Evolutionary conservation across 2,888 invertebrate species (phyloP).

Genomic region (Scaptomyza parva): DNA sequence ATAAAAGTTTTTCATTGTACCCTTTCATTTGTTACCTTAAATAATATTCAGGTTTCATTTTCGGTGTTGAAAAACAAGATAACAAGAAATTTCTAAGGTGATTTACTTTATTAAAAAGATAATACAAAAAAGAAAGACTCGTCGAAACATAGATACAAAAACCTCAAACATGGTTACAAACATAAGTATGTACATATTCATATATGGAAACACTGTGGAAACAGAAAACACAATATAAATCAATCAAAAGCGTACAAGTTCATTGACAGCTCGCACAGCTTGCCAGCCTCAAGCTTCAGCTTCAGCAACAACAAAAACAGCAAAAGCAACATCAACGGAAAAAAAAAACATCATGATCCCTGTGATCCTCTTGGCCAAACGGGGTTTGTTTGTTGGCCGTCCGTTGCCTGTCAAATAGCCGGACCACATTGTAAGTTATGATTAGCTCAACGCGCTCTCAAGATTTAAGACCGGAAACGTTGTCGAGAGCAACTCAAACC

Average conservation of each 20-base stretch:
- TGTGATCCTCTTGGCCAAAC: constrained; percentile 64
- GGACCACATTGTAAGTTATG: constrained; percentile 82
- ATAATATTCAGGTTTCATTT: constrained; percentile 10
- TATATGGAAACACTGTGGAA: constrained; percentile 31
- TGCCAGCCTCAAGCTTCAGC: constrained; percentile 65
- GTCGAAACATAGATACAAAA: constrained; percentile 14
- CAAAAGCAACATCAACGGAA: constrained; percentile 9
- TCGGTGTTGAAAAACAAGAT: constrained; percentile 46
- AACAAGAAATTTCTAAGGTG: constrained; percentile 64
- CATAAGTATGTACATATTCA: constrained; percentile 26
- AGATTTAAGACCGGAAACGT: constrained; percentile 81
- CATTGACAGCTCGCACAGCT: constrained; percentile 83
- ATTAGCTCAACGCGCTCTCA: constrained; percentile 79
- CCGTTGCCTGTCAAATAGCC: constrained; percentile 76
- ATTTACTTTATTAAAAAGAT: constrained; percentile 64
- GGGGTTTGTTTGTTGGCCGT: constrained; percentile 57
- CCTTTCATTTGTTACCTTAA: constrained; percentile 50
- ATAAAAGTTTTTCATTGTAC: too few relatives aligned
- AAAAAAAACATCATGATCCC: constrained; percentile 59
- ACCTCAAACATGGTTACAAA: constrained; percentile 16
- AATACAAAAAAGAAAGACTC: background rate
- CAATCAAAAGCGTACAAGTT: constrained; percentile 83
- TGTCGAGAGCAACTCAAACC: constrained; percentile 25
- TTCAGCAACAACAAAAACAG: constrained; percentile 14
- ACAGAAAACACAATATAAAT: constrained; percentile 82